Evolutionary conservation across 1,140 invertebrate species (phyloP), one percentile per base, ranked within the genome.

Genomic region (Apis cerana): DNA sequence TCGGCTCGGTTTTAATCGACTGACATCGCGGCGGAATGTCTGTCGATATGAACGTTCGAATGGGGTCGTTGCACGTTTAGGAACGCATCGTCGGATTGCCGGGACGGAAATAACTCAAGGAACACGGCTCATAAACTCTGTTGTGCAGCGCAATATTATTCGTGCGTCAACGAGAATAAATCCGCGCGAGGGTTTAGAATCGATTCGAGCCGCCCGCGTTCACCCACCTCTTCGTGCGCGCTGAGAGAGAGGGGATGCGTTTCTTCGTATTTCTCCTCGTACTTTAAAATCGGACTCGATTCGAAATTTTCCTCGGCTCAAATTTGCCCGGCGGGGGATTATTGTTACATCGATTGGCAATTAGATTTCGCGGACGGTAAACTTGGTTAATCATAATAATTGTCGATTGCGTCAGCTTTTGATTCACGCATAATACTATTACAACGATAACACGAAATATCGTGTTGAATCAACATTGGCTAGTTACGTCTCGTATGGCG

Each of bases 41-140:
- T 77, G 81, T 84, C 85, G 81, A 86, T 84, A 84, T 58, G 81
- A 84, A 54, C 58, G 70, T 84, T 54, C 84, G 84, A 89, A 88
- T 79, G 83, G 84, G 90, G 90, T 92, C 91, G 90, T 92, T 86
- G 91, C 75, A 91, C 90, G 88, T 92, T 88, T 64, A 85, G 88
- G 87, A 90, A 91, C 88, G 90, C 90, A 91, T 89, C 89, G 85
- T 81, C 85, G 89, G 84, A 91, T 91, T 85, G 86, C 87, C 88
- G 77, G 80, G 87, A 89, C 88, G 85, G 82, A 92, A 92, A 92
- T 92, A 92, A 89, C 90, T 89, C 83, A 75, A 79, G 81, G 80
- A 90, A 87, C 84, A 81, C 76, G 84, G 84, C 80, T 89, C 85
- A 90, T 90, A 89, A 89, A 88, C 62, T 88, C 75, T 75, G 83